A percentile compares a stretch with the other conserved stretches of the same genome.
Evolutionary conservation across 2,797 vertebrate genomes (phyloP).

Genomic region (Cetoscarus ocellatus): DNA sequence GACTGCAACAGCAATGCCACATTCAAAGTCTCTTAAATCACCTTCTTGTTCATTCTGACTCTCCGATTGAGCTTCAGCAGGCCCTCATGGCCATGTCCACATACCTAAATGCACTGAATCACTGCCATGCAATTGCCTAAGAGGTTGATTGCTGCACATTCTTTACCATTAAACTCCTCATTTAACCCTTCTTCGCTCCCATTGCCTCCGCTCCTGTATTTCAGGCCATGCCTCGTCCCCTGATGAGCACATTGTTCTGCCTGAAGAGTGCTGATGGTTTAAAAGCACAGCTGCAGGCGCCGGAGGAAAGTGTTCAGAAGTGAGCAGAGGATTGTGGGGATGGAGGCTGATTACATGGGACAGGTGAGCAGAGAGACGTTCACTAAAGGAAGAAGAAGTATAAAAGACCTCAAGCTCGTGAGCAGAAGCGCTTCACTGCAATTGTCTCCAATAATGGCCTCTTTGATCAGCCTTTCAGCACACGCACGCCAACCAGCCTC

Average conservation of each 20-base stretch:
- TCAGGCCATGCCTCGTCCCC: neutral
- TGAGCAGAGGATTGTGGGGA: neutral
- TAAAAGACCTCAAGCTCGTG: slow-evolving; percentile 15
- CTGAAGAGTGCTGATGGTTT: neutral
- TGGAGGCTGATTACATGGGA: slow-evolving; percentile 23
- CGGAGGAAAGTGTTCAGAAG: slow-evolving; percentile 4
- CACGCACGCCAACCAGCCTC: slow-evolving; percentile 2
- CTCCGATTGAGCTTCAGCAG: too few relatives aligned
- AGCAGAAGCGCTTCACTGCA: slow-evolving; percentile 51
- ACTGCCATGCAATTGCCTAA: too few relatives aligned
- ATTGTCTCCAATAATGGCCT: slow-evolving; percentile 69
- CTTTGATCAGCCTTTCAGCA: slow-evolving; percentile 69
- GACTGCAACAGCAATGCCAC: too few relatives aligned
- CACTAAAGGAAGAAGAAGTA: slow-evolving; percentile 1
- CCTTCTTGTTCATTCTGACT: too few relatives aligned
- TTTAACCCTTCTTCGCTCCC: neutral
- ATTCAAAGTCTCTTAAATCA: too few relatives aligned
- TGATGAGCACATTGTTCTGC: neutral
- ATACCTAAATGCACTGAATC: too few relatives aligned
- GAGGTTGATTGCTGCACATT: neutral
- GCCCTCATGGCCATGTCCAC: too few relatives aligned
- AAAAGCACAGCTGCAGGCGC: neutral
- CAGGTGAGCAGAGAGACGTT: slow-evolving; percentile 44
- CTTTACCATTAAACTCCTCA: neutral
- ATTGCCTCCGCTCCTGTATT: neutral